These are phyloP conservation scores for Drosophila lacicola DNA, from an alignment of 2,888 invertebrate genomes.

Conservation along the genomic window DNA sequence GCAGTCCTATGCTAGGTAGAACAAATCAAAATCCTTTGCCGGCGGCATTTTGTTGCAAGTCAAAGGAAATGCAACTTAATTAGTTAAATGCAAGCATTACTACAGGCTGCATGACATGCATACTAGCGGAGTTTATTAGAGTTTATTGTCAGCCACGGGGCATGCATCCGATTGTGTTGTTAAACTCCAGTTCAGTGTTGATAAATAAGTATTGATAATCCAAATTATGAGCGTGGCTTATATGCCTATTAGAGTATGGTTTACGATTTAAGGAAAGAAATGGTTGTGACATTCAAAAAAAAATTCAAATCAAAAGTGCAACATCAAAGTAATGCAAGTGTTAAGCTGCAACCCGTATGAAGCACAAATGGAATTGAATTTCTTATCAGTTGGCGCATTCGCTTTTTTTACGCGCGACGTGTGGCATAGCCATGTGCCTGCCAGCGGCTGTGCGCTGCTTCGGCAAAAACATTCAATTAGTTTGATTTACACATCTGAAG, in stretches of 20 bases:
- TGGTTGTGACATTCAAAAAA: neutral
- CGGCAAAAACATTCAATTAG: constrained; percentile 78
- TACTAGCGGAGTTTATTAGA: constrained; percentile 3
- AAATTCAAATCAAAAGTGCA: constrained; percentile 12
- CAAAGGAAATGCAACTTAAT: constrained; percentile 39
- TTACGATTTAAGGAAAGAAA: constrained; percentile 11
- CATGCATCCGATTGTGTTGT: neutral
- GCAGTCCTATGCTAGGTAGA: neutral
- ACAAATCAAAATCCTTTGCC: constrained; percentile 21
- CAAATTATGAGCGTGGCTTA: neutral
- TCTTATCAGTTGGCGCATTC: constrained; percentile 63
- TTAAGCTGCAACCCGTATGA: constrained; percentile 13
- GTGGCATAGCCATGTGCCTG: constrained; percentile 46
- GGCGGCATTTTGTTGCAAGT: constrained; percentile 23
- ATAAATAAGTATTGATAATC: constrained; percentile 1
- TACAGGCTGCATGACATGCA: neutral
- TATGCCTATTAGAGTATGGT: neutral
- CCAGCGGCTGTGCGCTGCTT: constrained; percentile 57
- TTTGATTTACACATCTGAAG: constrained; percentile 76
- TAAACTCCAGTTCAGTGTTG: neutral
- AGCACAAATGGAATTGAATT: constrained; percentile 66
- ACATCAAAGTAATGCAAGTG: constrained; percentile 37
- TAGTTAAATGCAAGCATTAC: constrained; percentile 32
- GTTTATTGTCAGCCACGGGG: constrained; percentile 5
- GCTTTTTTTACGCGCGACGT: constrained; percentile 27